A percentile compares a stretch with the other conserved stretches of the same genome.
Conservation (phyloP, 2,113 vertebrate species). For the Gymnobelideus leadbeateri region DNA sequence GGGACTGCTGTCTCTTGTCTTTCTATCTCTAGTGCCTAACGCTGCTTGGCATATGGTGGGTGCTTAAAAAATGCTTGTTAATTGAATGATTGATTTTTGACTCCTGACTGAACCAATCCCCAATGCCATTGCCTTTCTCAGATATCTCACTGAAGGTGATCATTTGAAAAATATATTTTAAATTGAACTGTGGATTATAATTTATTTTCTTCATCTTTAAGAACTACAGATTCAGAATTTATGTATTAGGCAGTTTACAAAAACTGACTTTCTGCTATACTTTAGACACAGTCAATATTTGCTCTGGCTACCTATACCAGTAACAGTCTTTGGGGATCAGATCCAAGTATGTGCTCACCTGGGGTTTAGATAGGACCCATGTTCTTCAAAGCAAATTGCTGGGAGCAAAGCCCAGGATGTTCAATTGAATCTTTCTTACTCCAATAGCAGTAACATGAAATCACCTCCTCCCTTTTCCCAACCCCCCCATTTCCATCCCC, state of each 20-base stretch:
- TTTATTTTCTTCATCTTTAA: not conserved
- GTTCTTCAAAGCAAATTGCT: conserved; percentile 17
- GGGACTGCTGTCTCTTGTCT: not conserved
- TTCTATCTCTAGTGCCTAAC: not conserved
- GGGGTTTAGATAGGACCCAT: not conserved
- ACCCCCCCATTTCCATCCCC: not conserved
- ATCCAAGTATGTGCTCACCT: not conserved
- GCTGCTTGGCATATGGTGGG: not conserved
- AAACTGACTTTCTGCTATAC: not conserved
- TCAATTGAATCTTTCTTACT: not conserved
- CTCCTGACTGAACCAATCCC: not conserved
- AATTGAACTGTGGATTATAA: not conserved
- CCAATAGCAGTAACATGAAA: conserved; percentile 5
- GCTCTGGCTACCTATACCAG: not conserved
- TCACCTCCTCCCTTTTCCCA: not conserved
- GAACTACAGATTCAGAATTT: not conserved
- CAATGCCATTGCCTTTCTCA: not conserved
- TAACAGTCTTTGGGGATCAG: not conserved
- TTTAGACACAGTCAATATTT: not conserved
- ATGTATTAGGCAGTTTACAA: not conserved
- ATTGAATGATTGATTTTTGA: not conserved
- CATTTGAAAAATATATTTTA: conserved; percentile 7
- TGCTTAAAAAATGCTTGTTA: not conserved
- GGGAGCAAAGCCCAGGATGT: not conserved
- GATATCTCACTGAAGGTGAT: not conserved